phyloP scores from a whole-genome alignment of 2,888 invertebrate genomes.

The Corbicula japonica region DNA sequence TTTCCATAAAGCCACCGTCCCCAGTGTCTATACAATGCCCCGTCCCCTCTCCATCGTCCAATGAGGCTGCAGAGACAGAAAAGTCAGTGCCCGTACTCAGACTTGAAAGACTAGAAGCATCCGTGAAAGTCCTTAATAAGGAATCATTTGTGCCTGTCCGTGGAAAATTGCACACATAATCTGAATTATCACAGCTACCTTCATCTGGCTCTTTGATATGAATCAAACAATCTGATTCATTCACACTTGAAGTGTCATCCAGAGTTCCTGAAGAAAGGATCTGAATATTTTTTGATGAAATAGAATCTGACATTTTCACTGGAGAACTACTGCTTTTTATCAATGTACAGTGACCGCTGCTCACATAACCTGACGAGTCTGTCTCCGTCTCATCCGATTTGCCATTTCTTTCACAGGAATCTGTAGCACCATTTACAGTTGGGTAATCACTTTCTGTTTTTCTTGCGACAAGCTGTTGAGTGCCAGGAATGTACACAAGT shows the following conservation, averaged over 20 bases:
- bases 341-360: slow-evolving; percentile 19
- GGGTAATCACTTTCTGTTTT: slow-evolving; percentile 14
- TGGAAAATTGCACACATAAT: slow-evolving; percentile 76
- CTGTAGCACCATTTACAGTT: slow-evolving; percentile 1
- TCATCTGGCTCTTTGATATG: slow-evolving; percentile 73
- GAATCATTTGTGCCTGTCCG: slow-evolving; percentile 73
- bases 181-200: slow-evolving; percentile 76
- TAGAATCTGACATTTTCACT: slow-evolving; percentile 66
- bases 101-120: slow-evolving; percentile 84
- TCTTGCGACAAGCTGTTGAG: slow-evolving; percentile 75
- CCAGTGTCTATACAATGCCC: slow-evolving; percentile 78
- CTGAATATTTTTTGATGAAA: slow-evolving; percentile 50
- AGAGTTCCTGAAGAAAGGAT: slow-evolving; percentile 46
- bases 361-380: slow-evolving; percentile 20
- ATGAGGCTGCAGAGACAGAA: slow-evolving; percentile 81
- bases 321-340: slow-evolving; percentile 50
- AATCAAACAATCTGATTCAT: slow-evolving; percentile 72
- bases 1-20: slow-evolving; percentile 83
- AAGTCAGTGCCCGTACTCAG: slow-evolving; percentile 83
- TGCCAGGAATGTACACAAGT: slow-evolving; percentile 82
- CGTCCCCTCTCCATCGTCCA: slow-evolving; percentile 76
- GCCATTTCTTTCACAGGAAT: slow-evolving; percentile 26
- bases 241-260: slow-evolving; percentile 70
- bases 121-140: slow-evolving; percentile 74
- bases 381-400: slow-evolving; percentile 32